Percentiles rank a stretch among this genome's conserved stretches.
Conservation (phyloP, 2,888 invertebrate species). For the Dendrolimus houi region DNA sequence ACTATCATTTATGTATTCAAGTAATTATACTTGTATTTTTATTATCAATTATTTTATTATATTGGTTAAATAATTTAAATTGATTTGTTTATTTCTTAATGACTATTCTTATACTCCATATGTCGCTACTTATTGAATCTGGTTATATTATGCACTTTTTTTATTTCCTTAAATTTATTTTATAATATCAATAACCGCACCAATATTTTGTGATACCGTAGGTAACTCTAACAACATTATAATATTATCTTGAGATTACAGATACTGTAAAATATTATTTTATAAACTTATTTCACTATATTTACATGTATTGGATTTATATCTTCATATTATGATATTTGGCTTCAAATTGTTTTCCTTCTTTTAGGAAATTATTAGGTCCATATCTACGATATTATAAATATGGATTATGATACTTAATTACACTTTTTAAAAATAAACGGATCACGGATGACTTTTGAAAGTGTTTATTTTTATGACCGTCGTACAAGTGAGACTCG, state of each 20-base stretch:
- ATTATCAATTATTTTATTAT: not conserved
- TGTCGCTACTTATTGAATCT: not conserved
- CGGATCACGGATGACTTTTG: too few species aligned
- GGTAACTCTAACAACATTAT: conserved; percentile 55
- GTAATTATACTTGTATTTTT: too few species aligned
- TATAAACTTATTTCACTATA: conserved; percentile 19
- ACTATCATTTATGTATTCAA: too few species aligned
- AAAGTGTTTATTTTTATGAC: too few species aligned
- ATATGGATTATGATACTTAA: too few species aligned
- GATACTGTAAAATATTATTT: conserved; percentile 37
- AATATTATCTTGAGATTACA: conserved; percentile 48
- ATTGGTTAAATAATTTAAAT: not conserved
- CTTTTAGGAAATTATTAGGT: conserved; percentile 19
- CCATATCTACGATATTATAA: too few species aligned
- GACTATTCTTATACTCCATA: too few species aligned
- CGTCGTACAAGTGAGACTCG: too few species aligned
- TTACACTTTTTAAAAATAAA: too few species aligned
- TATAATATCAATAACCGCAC: conserved; percentile 34
- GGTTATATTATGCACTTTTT: not conserved
- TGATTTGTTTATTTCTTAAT: too few species aligned
- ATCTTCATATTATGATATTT: conserved; percentile 59
- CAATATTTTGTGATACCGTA: conserved; percentile 54
- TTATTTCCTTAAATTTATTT: conserved; percentile 1
- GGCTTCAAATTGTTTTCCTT: conserved; percentile 50
- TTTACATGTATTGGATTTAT: conserved; percentile 34